phyloP scores from a whole-genome alignment of 2,797 vertebrate genomes.

The Cirrhinus molitorella region DNA sequence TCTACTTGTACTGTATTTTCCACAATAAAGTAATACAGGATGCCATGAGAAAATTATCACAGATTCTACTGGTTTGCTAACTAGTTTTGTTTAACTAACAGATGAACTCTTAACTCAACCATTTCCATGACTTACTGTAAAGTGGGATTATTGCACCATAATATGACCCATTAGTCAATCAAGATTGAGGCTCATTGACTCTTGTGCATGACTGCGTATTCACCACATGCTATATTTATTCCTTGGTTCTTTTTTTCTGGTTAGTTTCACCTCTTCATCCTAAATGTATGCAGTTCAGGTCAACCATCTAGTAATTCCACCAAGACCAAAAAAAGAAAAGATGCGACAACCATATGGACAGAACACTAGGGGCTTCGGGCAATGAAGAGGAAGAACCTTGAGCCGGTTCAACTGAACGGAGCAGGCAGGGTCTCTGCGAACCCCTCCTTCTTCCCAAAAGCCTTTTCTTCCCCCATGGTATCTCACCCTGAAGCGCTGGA shows the following conservation, averaged over 20 bases:
- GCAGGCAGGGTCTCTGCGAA: constrained; percentile 70
- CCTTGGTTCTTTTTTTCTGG: constrained; percentile 49
- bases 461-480: constrained; percentile 65
- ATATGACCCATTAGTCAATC: constrained; percentile 61
- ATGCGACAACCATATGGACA: constrained; percentile 80
- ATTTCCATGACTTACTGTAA: constrained; percentile 1
- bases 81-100: constrained; percentile 24
- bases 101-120: not conserved
- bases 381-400: constrained; percentile 77
- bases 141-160: constrained; percentile 47
- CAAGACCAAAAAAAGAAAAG: constrained; percentile 62
- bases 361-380: constrained; percentile 72
- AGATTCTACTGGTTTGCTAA: not conserved
- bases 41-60: not conserved
- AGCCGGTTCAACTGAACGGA: constrained; percentile 82
- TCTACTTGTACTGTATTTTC: not conserved
- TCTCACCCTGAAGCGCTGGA: constrained; percentile 78
- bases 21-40: not conserved
- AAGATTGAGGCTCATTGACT: constrained; percentile 55
- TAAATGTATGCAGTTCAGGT: constrained; percentile 61
- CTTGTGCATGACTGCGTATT: constrained; percentile 52
- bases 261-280: constrained; percentile 58
- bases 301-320: constrained; percentile 63
- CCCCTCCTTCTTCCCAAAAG: constrained; percentile 66
- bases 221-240: constrained; percentile 59